A percentile compares a stretch with the other conserved stretches of the same genome.
phyloP scores from a whole-genome alignment of 2,113 vertebrate genomes.

The Cyprinodon brontotheroides region DNA sequence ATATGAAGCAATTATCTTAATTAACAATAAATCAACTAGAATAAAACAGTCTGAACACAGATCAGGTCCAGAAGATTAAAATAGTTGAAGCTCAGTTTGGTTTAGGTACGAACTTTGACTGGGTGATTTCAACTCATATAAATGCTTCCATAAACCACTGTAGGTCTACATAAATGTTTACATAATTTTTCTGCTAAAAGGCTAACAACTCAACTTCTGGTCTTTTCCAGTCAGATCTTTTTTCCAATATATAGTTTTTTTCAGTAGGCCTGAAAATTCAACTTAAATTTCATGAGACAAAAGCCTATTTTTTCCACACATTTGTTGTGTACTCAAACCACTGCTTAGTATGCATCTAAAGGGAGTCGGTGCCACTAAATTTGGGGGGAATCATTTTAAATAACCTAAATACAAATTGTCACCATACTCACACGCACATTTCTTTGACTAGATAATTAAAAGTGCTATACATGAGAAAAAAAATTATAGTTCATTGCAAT shows the following conservation, averaged over 20 bases:
- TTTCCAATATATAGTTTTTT: not conserved
- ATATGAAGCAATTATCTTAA: no score
- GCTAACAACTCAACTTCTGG: not conserved
- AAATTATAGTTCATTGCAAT: no score
- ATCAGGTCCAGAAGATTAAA: not conserved
- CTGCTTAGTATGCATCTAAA: not conserved
- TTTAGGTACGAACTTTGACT: not conserved
- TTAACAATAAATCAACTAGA: no score
- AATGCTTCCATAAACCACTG: not conserved
- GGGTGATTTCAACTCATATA: not conserved
- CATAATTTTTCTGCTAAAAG: not conserved
- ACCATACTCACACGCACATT: no score
- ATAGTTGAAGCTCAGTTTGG: not conserved
- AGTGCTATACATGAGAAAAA: no score
- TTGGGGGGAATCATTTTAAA: not conserved
- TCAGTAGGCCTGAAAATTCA: not conserved
- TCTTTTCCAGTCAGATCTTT: not conserved
- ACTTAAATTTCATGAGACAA: not conserved
- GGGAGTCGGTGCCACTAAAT: not conserved
- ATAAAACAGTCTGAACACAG: not conserved
- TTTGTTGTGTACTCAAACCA: not conserved
- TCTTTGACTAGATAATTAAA: no score
- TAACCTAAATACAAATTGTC: not conserved
- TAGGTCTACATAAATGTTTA: not conserved
- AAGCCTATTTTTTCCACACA: not conserved